These are phyloP conservation scores for Hormaphis cornu DNA, from an alignment of 1,140 invertebrate species.

Conservation along the genomic window DNA sequence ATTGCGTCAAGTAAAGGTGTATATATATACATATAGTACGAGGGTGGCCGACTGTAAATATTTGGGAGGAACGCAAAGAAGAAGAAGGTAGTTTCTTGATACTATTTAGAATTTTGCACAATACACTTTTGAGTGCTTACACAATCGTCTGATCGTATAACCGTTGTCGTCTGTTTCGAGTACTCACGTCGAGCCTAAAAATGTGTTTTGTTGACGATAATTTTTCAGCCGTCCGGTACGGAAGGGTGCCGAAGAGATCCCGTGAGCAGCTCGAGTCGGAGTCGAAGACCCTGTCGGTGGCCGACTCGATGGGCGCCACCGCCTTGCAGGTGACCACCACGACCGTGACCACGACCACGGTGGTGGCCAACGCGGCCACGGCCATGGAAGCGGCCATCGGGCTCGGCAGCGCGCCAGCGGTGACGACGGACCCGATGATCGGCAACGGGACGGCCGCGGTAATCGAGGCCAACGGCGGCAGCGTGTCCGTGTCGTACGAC, in stretches of 20 bases:
- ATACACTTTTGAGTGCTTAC: too few species aligned
- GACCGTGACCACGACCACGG: constrained; percentile 33
- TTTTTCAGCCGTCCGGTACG: constrained; percentile 83
- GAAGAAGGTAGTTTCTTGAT: too few species aligned
- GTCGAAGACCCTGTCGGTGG: constrained; percentile 40
- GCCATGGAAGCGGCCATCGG: constrained; percentile 91
- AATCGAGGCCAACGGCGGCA: constrained; percentile 40
- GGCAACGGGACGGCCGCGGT: constrained; percentile 40
- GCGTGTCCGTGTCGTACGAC: constrained; percentile 66
- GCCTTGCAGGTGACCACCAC: neutral
- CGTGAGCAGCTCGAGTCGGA: constrained; percentile 62
- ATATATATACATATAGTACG: too few species aligned
- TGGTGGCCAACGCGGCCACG: constrained; percentile 57
- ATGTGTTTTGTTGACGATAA: neutral
- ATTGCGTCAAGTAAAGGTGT: too few species aligned
- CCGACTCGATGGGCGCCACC: constrained; percentile 40
- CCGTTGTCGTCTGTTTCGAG: too few species aligned
- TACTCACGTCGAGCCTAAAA: too few species aligned
- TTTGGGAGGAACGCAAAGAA: too few species aligned
- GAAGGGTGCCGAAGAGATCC: constrained; percentile 85
- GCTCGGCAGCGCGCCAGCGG: constrained; percentile 71
- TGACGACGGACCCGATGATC: constrained; percentile 42
- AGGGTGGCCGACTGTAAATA: too few species aligned
- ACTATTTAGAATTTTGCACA: too few species aligned
- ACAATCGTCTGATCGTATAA: too few species aligned